Evolutionary conservation across 1,140 invertebrate species (phyloP), one percentile per base, ranked within the genome.

Genomic region (Lordiphosa collinella): DNA sequence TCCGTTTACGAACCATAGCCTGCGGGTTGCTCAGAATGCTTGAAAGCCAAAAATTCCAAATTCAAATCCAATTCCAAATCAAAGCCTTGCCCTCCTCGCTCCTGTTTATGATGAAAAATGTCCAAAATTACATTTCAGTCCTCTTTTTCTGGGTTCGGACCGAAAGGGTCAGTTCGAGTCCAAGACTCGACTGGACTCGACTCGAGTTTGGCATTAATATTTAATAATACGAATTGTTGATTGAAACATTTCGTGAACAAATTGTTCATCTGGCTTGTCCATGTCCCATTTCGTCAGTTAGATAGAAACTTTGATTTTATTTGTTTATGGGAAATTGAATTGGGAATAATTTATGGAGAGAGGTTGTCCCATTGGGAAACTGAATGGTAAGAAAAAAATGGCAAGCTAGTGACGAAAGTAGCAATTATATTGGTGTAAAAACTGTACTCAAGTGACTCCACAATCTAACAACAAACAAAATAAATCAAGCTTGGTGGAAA

Each of bases 31-130:
- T 36, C 31, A 38, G 38, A 38, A 49, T 57, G 52, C 48, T 69
- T 54, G 49, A 84, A 72, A 84, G 78, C 76, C 72, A 72, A 73
- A 75, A 82, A 84, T 82, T 84, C 59, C 68, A 69, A 82, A 82
- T 82, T 82, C 78, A 82, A 82, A 82, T 82, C 72, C 78, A 82
- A 82, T 82, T 84, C 73, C 63, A 84, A 82, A 84, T 78, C 79
- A 84, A 82, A 82, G 68, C 44, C 46, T 62, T 18, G 18, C 18
- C 18, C 35, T 54, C 18, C 35, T 54, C 48, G 44, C 34, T 67
- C 61, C 62, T 58, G 48, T 68, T 82, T 84, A 82, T 82, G 78
- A 82, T 82, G 78, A 84, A 82, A 82, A 84, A 82, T 82, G 78
- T 73, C 73, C 63, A 82, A 82, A 76, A 78, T 72, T 82, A 69